Base-by-base conservation (phyloP, 2,113 vertebrate genomes). In the Poecile atricapillus region DNA sequence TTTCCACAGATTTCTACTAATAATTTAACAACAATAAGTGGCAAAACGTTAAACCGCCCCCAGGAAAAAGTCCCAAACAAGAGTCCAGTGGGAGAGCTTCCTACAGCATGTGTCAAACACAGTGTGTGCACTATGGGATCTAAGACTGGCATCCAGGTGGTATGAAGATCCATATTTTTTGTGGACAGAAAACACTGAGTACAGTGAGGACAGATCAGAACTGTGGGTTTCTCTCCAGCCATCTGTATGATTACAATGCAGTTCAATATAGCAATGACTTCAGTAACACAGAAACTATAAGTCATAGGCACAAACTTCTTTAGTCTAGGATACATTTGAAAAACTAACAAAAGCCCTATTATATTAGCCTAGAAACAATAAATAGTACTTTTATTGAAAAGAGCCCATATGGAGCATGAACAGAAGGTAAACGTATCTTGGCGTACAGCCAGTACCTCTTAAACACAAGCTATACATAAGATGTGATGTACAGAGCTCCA, bases 31-130 rank as follows among this genome's bases (percentile, higher is more conserved):
- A 53, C 68, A 80, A 77, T 81, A 96, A 96, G 85, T 94, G 23
- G 74, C 77, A 97, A 96, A 97, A 92, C 91, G 93, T 30, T 80
- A 92, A 93, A 96, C 83, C 78, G 31, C 64, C 37, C 78, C 81
- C 30, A 85, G 82, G 58, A 90, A 96, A 96, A 97, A 27, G 84
- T 91, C 97, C 91, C 62, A 89, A 78, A 81, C 62, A 41, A 41
- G 90, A 96, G 80, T 88, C 83, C 49, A 62, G 27, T 49, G 13
- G 43, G 43, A 93, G 55, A 92, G 88, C 58, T 87, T 95, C 75
- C 74, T 73, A 89, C 46, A 70, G 60, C 87, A 80, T 0, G 2
- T 89, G 90, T 90, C 70, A 64, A 81, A 84, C 27, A 39, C 7
- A 1, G 22, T 83, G 21, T 28, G 69, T 43, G 39, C 6, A 8